Conservation (phyloP, 1,140 invertebrate species). For the Halesus radiatus region DNA sequence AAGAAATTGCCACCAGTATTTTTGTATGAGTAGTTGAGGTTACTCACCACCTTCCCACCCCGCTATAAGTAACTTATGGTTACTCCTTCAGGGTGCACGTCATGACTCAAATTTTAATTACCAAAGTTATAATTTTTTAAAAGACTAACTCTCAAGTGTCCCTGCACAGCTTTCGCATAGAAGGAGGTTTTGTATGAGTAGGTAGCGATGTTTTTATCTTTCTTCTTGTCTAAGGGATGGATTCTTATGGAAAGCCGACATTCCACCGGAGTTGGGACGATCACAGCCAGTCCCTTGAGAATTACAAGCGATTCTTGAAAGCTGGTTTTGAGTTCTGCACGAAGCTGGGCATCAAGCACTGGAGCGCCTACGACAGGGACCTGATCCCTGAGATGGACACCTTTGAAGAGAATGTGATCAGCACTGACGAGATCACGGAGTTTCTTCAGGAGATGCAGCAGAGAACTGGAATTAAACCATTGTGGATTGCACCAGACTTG, state of each 20-base stretch:
- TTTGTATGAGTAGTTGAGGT: too few species aligned
- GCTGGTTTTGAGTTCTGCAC: constrained; percentile 76
- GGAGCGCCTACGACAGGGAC: constrained; percentile 76
- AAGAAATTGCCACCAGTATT: too few species aligned
- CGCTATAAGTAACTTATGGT: too few species aligned
- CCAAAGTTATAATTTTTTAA: too few species aligned
- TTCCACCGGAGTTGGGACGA: constrained; percentile 74
- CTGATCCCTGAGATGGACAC: constrained; percentile 67
- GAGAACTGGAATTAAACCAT: constrained; percentile 72
- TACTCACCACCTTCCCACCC: too few species aligned
- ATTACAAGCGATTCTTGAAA: constrained; percentile 73
- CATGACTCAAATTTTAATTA: too few species aligned
- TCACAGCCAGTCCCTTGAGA: constrained; percentile 70
- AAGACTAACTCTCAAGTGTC: too few species aligned
- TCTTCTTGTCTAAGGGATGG: constrained; percentile 63
- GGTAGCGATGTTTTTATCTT: too few species aligned
- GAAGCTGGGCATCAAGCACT: constrained; percentile 76
- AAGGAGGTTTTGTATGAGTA: too few species aligned
- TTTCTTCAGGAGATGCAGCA: constrained; percentile 72
- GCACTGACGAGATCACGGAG: constrained; percentile 74
- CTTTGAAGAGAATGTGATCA: constrained; percentile 70
- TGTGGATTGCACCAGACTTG: constrained; percentile 76
- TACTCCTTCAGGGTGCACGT: too few species aligned
- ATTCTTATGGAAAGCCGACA: constrained; percentile 69
- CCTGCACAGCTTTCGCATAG: too few species aligned